These are phyloP conservation scores for Psophia crepitans DNA, from an alignment of 2,113 vertebrate genomes.

Conservation along the genomic window DNA sequence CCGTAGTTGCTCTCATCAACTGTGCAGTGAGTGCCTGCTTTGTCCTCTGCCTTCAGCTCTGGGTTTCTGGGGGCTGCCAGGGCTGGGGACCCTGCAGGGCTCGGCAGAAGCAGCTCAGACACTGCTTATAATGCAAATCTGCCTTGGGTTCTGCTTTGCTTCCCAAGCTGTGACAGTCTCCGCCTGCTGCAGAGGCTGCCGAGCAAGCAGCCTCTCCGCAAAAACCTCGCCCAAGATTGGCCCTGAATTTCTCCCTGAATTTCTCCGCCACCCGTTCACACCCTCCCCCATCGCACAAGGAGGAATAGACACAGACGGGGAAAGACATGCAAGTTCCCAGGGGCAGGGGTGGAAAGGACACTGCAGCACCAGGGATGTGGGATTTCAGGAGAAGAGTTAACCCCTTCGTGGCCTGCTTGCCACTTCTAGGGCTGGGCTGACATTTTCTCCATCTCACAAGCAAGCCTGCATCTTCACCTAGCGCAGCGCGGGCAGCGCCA, in stretches of 20 bases:
- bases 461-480: neutral
- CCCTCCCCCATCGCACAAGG: neutral
- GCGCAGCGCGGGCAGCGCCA: rapidly evolving
- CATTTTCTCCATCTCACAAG: neutral
- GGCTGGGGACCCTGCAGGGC: neutral
- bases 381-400: neutral
- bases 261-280: rapidly evolving
- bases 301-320: neutral
- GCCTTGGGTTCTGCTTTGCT: neutral
- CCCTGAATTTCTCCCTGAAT: neutral
- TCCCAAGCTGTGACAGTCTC: neutral
- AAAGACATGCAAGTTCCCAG: neutral
- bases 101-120: neutral
- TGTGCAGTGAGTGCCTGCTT: neutral
- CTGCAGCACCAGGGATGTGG: neutral
- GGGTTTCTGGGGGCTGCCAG: neutral
- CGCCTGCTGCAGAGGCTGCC: neutral
- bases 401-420: neutral
- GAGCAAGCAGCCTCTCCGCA: rapidly evolving
- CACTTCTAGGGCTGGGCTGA: neutral
- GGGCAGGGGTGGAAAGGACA: neutral
- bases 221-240: neutral
- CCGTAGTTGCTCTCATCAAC: neutral
- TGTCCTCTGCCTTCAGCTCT: neutral
- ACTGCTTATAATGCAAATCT: neutral